Evolutionary conservation across 2,113 vertebrate genomes (phyloP), one percentile per base, ranked within the genome.

Genomic region (Philantomba maxwellii): DNA sequence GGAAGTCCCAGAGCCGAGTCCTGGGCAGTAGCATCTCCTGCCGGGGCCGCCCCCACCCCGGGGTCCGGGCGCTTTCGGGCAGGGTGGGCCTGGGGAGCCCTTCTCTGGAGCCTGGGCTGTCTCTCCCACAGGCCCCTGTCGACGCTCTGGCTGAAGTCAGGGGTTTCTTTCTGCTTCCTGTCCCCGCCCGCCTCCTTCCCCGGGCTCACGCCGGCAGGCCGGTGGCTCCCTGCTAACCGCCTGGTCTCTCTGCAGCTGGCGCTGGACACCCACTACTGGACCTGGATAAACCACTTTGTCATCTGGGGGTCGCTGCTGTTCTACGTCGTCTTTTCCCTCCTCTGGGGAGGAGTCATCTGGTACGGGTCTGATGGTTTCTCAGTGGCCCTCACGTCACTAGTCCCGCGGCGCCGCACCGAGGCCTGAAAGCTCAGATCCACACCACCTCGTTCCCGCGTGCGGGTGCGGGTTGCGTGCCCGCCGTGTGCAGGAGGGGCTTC

Each of bases 201-300:
- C 16, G 7, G 21, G 87, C 33, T 89, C 15, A 10, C 39, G 0
- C 16, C 80, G 39, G 64, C 66, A 0, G 4, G 33, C 23, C 43
- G 3, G 55, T 60, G 62, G 47, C 88, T 70, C 17, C 94, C 84
- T 3, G 5, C 49, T 39, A 47, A 51, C 39, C 14, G 23, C 53
- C 10, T 0, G 93, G 19, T 19, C 6, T 98, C 62, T 93, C 77
- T 96, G 25, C 49, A 99, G 99, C 98, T 99, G 97, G 99, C 99
- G n/a, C 98, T 99, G 58, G 99, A 99, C 97, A 99, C 99, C 8
- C 99, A 99, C 94, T 99, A 99, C 98, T 99, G 99, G 99, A 99
- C 99, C 0, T 99, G 99, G 99, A 99, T 99, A 98, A 99, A 99
- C 98, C 99, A 99, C 94, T 99, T 99, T 84, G 99, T 99, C 93